Percentiles rank a stretch among this genome's conserved stretches.
These are phyloP conservation scores for Riptortus pedestris DNA, from an alignment of 1,140 invertebrate genomes.

Conservation along the genomic window DNA sequence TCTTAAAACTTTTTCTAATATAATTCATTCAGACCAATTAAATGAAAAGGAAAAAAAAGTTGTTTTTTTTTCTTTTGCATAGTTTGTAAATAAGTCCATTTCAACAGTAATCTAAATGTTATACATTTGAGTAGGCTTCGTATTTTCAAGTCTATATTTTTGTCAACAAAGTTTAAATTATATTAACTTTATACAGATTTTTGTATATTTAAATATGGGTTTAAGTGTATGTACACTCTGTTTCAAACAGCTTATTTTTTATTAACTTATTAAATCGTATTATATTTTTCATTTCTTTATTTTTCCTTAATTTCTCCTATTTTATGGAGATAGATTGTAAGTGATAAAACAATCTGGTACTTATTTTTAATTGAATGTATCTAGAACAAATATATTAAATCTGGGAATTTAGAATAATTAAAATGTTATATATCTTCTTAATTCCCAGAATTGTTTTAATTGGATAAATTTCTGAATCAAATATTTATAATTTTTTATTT, in stretches of 20 bases:
- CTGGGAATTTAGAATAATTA: not conserved
- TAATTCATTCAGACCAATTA: constrained; percentile 12
- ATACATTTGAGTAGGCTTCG: not conserved
- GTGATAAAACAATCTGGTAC: constrained; percentile 19
- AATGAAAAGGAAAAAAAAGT: too few relatives aligned
- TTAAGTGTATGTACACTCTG: constrained; percentile 6
- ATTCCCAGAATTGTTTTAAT: not conserved
- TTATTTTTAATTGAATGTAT: constrained; percentile 21
- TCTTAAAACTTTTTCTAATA: not conserved
- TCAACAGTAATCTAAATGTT: constrained; percentile 5
- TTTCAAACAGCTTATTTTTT: not conserved
- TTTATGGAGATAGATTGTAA: constrained; percentile 20
- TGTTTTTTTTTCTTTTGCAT: constrained; percentile 12
- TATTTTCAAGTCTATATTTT: not conserved
- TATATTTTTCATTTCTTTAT: not conserved
- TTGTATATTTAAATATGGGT: constrained; percentile 9
- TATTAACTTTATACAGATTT: constrained; percentile 6
- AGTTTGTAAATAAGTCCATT: constrained; percentile 10
- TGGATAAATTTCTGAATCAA: constrained; percentile 12
- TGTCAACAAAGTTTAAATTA: constrained; percentile 14
- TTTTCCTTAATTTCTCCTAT: not conserved
- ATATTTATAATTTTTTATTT: constrained; percentile 15
- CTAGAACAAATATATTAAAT: not conserved
- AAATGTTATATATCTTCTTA: not conserved
- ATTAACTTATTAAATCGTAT: constrained; percentile 13